Evolutionary conservation across 2,797 vertebrate species (phyloP).

Genomic region (Cuculus canorus): DNA sequence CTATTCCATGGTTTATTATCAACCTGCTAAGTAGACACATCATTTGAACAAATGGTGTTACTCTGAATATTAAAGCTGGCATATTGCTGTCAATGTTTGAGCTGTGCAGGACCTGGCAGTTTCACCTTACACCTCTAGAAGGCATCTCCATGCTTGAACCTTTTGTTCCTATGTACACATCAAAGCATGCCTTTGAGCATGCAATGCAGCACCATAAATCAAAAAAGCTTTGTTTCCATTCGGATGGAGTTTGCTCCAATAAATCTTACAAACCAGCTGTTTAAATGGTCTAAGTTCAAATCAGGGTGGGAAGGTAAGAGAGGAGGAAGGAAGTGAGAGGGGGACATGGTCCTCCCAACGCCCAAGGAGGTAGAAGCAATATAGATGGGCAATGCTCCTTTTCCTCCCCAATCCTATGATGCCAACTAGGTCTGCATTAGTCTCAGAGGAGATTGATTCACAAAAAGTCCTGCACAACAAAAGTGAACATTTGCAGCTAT

Average conservation of each 20-base stretch:
- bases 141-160: neutral
- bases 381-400: neutral
- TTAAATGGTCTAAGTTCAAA: neutral
- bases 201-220: neutral
- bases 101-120: neutral
- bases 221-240: neutral
- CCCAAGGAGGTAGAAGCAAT: neutral
- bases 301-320: neutral
- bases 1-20: neutral
- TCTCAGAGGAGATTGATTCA: neutral
- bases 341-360: neutral
- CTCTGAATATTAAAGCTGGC: neutral
- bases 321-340: neutral
- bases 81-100: neutral
- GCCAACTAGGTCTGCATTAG: neutral
- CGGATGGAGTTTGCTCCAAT: neutral
- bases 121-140: neutral
- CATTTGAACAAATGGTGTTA: neutral
- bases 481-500: neutral
- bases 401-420: neutral
- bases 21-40: neutral
- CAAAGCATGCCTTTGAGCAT: neutral
- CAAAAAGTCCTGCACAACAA: neutral
- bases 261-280: neutral
- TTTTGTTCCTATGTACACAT: neutral